Evolutionary conservation across 2,888 invertebrate species (phyloP).

Genomic region (Lydus trimaculatus): DNA sequence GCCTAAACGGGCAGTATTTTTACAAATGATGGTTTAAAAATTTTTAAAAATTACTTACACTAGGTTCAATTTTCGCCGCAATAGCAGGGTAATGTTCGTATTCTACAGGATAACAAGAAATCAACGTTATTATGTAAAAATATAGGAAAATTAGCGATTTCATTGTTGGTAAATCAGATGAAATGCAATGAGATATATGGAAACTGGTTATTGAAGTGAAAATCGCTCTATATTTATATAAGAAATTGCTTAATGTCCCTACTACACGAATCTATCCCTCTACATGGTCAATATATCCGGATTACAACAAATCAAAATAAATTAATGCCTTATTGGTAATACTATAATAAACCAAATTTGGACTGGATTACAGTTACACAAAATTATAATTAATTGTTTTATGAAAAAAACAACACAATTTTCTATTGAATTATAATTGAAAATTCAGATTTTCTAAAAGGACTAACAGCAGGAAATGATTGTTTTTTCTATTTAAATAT

Average conservation of each 20-base stretch:
- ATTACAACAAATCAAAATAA: background rate
- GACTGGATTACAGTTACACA: background rate
- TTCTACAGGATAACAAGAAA: conserved; percentile 30
- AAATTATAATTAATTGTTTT: too few species aligned
- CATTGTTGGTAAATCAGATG: conserved; percentile 30
- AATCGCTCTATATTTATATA: conserved; percentile 37
- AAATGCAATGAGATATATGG: conserved; percentile 5
- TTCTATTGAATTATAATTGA: too few species aligned
- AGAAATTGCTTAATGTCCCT: conserved; percentile 26
- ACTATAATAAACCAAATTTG: conserved; percentile 18
- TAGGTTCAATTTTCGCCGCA: conserved; percentile 37
- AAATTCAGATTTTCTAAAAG: too few species aligned
- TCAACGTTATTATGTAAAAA: background rate
- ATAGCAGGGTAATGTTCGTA: conserved; percentile 29
- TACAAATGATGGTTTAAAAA: conserved; percentile 1
- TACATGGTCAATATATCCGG: background rate
- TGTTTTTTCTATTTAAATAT: too few species aligned
- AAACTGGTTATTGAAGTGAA: conserved; percentile 37
- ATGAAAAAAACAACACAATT: too few species aligned
- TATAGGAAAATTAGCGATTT: conserved; percentile 20
- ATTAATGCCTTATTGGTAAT: too few species aligned
- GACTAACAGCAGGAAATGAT: too few species aligned
- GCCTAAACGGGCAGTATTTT: conserved; percentile 58
- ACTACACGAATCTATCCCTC: conserved; percentile 12
- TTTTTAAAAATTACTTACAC: conserved; percentile 31